phyloP scores from a whole-genome alignment of 2,797 vertebrate species.

The Anguilla marmorata region DNA sequence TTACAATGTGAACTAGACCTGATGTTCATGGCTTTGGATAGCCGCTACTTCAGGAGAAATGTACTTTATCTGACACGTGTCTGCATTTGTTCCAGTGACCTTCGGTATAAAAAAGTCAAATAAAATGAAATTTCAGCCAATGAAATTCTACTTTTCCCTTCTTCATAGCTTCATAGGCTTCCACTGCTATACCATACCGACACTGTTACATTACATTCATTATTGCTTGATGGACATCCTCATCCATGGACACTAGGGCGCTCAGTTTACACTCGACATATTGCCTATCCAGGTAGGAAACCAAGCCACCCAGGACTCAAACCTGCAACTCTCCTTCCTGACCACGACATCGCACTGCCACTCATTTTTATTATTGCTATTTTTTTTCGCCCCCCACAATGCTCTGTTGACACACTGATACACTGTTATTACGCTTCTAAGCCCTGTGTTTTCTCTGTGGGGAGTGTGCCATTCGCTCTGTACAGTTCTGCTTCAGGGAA shows the following conservation, averaged over 20 bases:
- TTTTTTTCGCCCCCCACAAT: neutral
- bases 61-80: neutral
- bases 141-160: neutral
- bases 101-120: neutral
- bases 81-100: neutral
- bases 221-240: neutral
- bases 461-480: neutral
- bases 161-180: neutral
- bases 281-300: neutral
- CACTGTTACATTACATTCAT: neutral
- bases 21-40: neutral
- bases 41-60: neutral
- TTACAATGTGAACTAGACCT: neutral
- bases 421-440: conserved; percentile 9
- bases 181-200: neutral
- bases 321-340: neutral
- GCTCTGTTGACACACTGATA: neutral
- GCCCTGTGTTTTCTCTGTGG: neutral
- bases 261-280: neutral
- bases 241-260: neutral
- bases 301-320: neutral
- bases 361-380: neutral
- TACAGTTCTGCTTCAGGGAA: conserved; percentile 10
- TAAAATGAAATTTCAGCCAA: neutral
- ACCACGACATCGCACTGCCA: neutral